A percentile compares a stretch with the other conserved stretches of the same genome.
phyloP scores from a whole-genome alignment of 1,140 invertebrate genomes.

The Drosophila rhopaloa region DNA sequence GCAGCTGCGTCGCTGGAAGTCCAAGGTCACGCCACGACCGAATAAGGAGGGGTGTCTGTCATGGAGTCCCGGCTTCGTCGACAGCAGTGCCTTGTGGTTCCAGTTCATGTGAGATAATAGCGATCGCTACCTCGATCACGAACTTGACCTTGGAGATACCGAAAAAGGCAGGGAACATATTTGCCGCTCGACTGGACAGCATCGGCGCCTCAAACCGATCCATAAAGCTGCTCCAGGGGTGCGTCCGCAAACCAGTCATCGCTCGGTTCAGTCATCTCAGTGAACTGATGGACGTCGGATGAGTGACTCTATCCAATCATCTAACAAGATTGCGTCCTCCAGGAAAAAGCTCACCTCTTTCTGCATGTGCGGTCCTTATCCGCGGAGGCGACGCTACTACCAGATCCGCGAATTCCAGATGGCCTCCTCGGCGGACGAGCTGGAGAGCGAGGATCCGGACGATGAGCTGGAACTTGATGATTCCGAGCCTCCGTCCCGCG shows the following conservation, averaged over 20 bases:
- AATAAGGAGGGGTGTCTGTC: background rate
- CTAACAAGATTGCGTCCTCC: conserved; percentile 79
- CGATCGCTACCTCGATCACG: conserved; percentile 51
- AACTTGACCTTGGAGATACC: conserved; percentile 45
- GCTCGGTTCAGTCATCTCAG: conserved; percentile 51
- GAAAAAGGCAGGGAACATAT: conserved; percentile 55
- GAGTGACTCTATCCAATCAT: conserved; percentile 19
- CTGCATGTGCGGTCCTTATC: conserved; percentile 77
- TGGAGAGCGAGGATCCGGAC: conserved; percentile 76
- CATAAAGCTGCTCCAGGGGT: conserved; percentile 33
- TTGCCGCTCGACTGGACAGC: conserved; percentile 51
- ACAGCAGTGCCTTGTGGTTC: conserved; percentile 70
- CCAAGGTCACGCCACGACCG: background rate
- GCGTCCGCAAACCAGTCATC: conserved; percentile 2
- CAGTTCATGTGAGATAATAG: conserved; percentile 57
- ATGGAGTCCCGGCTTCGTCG: conserved; percentile 29
- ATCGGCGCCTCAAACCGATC: conserved; percentile 6
- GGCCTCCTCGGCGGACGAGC: conserved; percentile 73
- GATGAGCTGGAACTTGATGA: conserved; percentile 65
- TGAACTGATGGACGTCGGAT: conserved; percentile 33
- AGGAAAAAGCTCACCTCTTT: conserved; percentile 79
- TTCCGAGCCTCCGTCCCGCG: conserved; percentile 10
- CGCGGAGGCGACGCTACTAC: conserved; percentile 69
- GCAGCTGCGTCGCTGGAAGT: conserved; percentile 47
- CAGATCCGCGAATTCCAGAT: conserved; percentile 80